These are phyloP conservation scores for Pelecanus crispus DNA, from an alignment of 2,113 vertebrate genomes.

Conservation along the genomic window DNA sequence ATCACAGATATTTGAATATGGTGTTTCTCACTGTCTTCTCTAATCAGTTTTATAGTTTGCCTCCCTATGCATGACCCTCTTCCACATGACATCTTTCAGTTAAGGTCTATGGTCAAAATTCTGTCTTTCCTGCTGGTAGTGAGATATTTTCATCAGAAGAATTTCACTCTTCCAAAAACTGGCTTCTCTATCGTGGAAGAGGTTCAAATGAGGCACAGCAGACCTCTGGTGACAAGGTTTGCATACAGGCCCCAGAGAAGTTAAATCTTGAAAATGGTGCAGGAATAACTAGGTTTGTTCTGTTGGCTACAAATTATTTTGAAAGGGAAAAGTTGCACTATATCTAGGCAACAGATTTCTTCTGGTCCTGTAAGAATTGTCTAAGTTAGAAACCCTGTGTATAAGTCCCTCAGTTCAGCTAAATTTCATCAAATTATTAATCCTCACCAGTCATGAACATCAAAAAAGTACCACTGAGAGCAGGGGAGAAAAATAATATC, in stretches of 20 bases:
- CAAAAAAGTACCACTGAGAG: background rate
- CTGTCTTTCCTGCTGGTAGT: background rate
- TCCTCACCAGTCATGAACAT: background rate
- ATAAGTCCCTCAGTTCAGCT: background rate
- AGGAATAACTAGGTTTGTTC: background rate
- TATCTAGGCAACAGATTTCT: background rate
- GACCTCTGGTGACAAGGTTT: background rate
- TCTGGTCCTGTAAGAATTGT: background rate
- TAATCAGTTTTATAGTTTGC: background rate
- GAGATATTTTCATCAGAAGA: background rate
- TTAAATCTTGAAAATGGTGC: background rate
- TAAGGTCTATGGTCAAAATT: background rate
- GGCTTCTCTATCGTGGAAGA: background rate
- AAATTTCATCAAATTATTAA: background rate
- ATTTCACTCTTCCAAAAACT: background rate
- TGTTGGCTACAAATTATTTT: background rate
- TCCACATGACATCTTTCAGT: background rate
- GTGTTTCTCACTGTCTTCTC: conserved; percentile 10
- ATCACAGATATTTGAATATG: background rate
- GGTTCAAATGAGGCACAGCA: background rate
- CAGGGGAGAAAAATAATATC: background rate
- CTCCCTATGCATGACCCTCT: background rate
- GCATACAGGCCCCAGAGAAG: background rate
- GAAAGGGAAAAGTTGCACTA: background rate
- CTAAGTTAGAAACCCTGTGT: background rate